A percentile compares a stretch with the other conserved stretches of the same genome.
These are phyloP conservation scores for Phyto melanocephala DNA, from an alignment of 2,888 invertebrate genomes.

Conservation along the genomic window DNA sequence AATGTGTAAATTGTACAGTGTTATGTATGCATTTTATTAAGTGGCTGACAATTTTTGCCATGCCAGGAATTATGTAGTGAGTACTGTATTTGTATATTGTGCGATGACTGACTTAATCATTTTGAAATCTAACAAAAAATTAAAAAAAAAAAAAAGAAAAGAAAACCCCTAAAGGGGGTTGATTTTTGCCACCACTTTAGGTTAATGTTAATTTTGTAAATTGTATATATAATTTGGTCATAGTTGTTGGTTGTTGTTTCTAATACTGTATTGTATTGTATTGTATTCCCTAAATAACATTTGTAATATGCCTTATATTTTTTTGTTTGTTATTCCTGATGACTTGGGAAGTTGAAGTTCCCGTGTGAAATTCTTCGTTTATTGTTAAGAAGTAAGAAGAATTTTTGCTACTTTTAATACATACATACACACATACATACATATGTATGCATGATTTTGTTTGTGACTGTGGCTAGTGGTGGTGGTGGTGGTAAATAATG, in stretches of 20 bases:
- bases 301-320: slow-evolving; percentile 49
- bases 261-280: background rate
- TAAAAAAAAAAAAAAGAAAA: no score
- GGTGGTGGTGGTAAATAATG: slow-evolving; percentile 44
- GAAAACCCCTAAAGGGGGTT: slow-evolving; percentile 48
- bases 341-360: slow-evolving; percentile 55
- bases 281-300: slow-evolving; percentile 43
- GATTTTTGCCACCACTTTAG: slow-evolving; percentile 64
- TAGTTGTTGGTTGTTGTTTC: background rate
- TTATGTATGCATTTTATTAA: slow-evolving; percentile 29
- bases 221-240: slow-evolving; percentile 20
- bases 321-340: slow-evolving; percentile 48
- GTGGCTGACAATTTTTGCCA: background rate
- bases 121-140: slow-evolving; percentile 24
- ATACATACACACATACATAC: background rate
- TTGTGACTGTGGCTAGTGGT: background rate
- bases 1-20: background rate
- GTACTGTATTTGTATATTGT: slow-evolving; percentile 3
- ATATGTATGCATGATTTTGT: background rate
- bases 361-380: slow-evolving; percentile 63
- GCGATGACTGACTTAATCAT: slow-evolving; percentile 46
- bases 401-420: slow-evolving; percentile 31
- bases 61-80: background rate
- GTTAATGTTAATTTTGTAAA: slow-evolving; percentile 49
- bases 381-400: slow-evolving; percentile 4